Conservation (phyloP, 1,140 invertebrate species). For the Formica selysi region DNA sequence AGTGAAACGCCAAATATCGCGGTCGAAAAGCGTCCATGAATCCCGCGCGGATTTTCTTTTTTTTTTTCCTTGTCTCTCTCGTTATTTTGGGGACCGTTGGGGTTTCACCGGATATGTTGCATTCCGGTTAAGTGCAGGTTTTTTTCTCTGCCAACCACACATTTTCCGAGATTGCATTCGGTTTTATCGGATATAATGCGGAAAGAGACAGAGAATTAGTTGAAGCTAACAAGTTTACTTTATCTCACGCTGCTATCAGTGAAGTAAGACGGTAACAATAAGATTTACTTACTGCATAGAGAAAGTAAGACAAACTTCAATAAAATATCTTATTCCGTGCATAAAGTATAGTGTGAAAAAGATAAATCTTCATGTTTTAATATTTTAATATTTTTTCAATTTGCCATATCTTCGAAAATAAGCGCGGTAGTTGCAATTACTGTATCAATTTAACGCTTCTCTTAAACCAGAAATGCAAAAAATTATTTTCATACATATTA, state of each 20-base stretch:
- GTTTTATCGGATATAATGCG: background rate
- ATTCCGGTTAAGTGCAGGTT: background rate
- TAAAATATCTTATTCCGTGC: background rate
- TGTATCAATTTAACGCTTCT: background rate
- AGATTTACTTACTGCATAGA: background rate
- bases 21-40: slow-evolving; percentile 3
- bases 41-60: slow-evolving; percentile 25
- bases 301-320: background rate
- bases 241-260: background rate
- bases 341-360: background rate
- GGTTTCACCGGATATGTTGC: background rate
- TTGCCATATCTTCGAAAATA: background rate
- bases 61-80: background rate
- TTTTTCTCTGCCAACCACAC: background rate
- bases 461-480: too few relatives aligned
- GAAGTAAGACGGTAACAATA: slow-evolving; percentile 13
- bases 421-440: background rate
- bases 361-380: background rate
- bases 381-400: background rate
- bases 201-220: slow-evolving; percentile 20
- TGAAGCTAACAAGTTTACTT: slow-evolving; percentile 35
- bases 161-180: slow-evolving; percentile 16
- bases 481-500: too few relatives aligned
- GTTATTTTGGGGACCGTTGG: background rate
- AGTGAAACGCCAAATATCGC: slow-evolving; percentile 38